Base-by-base conservation (phyloP, 2,113 vertebrate genomes). In the Paralichthys olivaceus region DNA sequence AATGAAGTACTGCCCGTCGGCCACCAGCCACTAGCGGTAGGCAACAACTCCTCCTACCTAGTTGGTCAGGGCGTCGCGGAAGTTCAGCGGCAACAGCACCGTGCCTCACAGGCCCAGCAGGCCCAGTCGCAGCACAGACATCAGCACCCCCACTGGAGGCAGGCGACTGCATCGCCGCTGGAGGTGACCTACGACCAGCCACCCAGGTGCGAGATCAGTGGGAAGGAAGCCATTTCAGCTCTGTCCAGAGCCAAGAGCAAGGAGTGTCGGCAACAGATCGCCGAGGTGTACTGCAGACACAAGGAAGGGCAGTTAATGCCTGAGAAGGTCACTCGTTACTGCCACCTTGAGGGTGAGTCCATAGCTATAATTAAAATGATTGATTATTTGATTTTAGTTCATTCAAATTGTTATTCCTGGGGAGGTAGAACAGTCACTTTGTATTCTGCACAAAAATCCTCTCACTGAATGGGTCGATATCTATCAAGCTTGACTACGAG, bases 141-240 rank as follows among this genome's bases (percentile, higher is more conserved):
- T 81, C 78, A 70, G 29, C 13, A 75, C 29, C 4, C 91, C 2
- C 83, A 85, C 80, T 83, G 62, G 80, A 93, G 82, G 84, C 86
- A 84, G 80, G 76, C 75, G 1, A 87, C 86, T 1, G 51, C 81
- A 1, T 80, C 89, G 1, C 79, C 94, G 53, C 67, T 94, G 0
- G 96, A 97, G 53, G 83, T 95, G 72, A 94, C 92, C 12, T 94
- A 96, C 0, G 96, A 99, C 49, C 96, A 96, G 9, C 92, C 93
- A 0, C 95, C 96, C 1, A 95, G 93, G 89, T 99, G 98, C 2
- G 98, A 99, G 89, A 96, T 99, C 82, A 95, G 95, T 0, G 98
- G 98, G 77, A 99, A 99, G 86, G 98, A 99, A 87, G 98, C 97
- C 2, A 94, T 98, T 85, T 99, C 98, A 0, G 98, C 98, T 40